Evolutionary conservation across 2,797 vertebrate genomes (phyloP).

Genomic region (Orientallactaga sibirica): DNA sequence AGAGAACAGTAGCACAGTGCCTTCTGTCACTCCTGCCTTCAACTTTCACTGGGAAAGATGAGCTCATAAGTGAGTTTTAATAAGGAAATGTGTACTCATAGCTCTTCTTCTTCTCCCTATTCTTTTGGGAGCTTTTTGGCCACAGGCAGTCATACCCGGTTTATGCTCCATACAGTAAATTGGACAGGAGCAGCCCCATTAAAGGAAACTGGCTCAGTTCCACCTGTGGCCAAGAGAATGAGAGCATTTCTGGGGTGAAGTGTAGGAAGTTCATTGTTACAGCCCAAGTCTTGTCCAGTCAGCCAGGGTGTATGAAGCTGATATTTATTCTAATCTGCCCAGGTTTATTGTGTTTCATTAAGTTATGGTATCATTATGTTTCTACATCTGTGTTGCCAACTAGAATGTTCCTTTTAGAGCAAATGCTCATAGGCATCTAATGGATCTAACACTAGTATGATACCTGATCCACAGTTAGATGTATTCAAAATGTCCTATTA

Average conservation of each 20-base stretch:
- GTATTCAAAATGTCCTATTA: background rate
- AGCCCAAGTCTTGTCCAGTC: background rate
- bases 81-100: background rate
- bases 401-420: background rate
- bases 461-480: background rate
- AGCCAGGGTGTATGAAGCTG: background rate
- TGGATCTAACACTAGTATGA: background rate
- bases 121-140: background rate
- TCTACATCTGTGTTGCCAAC: background rate
- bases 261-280: background rate
- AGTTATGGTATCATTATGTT: background rate
- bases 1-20: background rate
- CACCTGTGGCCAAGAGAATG: background rate
- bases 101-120: background rate
- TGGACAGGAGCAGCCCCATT: background rate
- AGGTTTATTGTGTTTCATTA: background rate
- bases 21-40: background rate
- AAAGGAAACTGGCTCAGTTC: background rate
- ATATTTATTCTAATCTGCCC: background rate
- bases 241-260: background rate
- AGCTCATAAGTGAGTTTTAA: background rate
- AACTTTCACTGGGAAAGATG: background rate
- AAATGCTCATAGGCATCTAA: background rate
- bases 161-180: background rate
- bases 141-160: background rate